Base-by-base conservation (phyloP, 2,888 invertebrate species). In the Camptogramma bilineatum region DNA sequence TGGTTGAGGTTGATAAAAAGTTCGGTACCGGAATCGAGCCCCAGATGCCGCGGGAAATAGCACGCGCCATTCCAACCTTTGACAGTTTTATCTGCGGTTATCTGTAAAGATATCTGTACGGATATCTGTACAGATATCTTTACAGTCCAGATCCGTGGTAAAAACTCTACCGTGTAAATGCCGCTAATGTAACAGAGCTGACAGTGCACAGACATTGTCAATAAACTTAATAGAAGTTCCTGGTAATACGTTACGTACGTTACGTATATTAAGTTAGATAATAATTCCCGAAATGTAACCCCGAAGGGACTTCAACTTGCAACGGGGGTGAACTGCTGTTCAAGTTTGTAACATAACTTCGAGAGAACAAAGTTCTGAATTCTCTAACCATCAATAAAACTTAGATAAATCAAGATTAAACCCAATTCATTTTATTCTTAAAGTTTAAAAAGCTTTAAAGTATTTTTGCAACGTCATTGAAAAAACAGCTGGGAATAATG, bases 401-500 rank as follows among this genome's bases (percentile, higher is more conserved):
- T 28, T 28, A 3, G 8, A 28, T 10, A 10, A 13, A 13, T 39
- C 13, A 39, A 5, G 31, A 31, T 31, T 28, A 31, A 31, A 9
- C 10, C 34, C 34, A 39, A 39, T 13, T 39, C 10, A 39, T 39
- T 39, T 39, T 10, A 39, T 39, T 39, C 3, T 31, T 9, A 3
- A n/a, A n/a, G n/a, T n/a, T n/a, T n/a, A n/a, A n/a, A n/a, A n/a
- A n/a, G n/a, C n/a, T n/a, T n/a, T n/a, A n/a, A n/a, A n/a, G n/a
- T n/a, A n/a, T n/a, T n/a, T n/a, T n/a, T n/a, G n/a, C n/a, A n/a
- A n/a, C n/a, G n/a, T n/a, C 44, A 8, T 8, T 16, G 31, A 34
- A 42, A 51, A 53, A 53, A 42, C 42, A 44, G 42, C 44, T 53
- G 42, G n/a, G 24, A 39, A 18, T 52, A 42, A 53, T 44, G 42